phyloP scores from a whole-genome alignment of 1,140 invertebrate species.

The Drosophila sturtevanti region DNA sequence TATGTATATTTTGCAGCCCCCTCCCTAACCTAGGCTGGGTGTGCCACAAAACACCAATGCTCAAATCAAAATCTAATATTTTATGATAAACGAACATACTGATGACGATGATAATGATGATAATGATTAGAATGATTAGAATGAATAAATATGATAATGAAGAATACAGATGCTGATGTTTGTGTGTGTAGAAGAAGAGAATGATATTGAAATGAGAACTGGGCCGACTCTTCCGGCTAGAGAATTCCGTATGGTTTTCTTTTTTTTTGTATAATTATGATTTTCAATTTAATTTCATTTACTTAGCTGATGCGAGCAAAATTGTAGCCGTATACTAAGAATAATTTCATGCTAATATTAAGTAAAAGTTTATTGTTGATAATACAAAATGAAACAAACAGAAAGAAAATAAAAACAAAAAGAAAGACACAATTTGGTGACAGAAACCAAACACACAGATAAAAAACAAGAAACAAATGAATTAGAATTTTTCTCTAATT shows the following conservation, averaged over 20 bases:
- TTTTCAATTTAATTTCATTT: constrained; percentile 49
- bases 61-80: constrained; percentile 78
- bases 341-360: constrained; percentile 75
- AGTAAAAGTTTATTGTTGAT: constrained; percentile 80
- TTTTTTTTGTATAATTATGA: constrained; percentile 29
- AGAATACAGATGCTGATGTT: background rate
- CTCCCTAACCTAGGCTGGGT: constrained; percentile 47
- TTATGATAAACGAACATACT: constrained; percentile 51
- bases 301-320: constrained; percentile 75
- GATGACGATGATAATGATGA: constrained; percentile 22
- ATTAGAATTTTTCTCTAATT: constrained; percentile 81
- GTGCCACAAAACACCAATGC: constrained; percentile 65
- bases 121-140: constrained; percentile 12
- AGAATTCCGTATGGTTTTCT: constrained; percentile 46
- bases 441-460: constrained; percentile 1
- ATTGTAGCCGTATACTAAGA: constrained; percentile 75
- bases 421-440: constrained; percentile 18
- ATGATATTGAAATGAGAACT: constrained; percentile 1
- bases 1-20: constrained; percentile 71
- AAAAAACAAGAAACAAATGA: constrained; percentile 37
- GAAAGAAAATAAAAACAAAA: constrained; percentile 17
- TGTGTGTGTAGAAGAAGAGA: background rate
- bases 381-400: constrained; percentile 60
- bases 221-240: constrained; percentile 16
- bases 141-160: constrained; percentile 10